These are phyloP conservation scores for Zaprionus gabonicus DNA, from an alignment of 1,140 invertebrate genomes.

Conservation along the genomic window DNA sequence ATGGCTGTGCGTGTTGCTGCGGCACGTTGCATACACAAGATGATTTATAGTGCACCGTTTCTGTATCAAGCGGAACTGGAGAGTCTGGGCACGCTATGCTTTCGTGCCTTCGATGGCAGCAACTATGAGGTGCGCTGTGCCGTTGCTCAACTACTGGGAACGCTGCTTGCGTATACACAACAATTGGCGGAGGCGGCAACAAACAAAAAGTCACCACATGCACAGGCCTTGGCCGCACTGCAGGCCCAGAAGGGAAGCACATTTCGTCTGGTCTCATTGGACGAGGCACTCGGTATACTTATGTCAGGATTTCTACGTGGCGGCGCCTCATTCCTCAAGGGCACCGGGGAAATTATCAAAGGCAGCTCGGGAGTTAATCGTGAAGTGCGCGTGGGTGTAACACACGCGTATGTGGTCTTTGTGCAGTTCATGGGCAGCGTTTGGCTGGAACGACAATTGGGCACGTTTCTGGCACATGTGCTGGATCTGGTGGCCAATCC, in stretches of 20 bases:
- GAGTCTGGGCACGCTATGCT: conserved; percentile 94
- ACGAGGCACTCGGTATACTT: conserved; percentile 95
- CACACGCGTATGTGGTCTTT: conserved; percentile 97
- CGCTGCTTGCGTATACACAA: conserved; percentile 92
- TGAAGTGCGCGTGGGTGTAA: conserved; percentile 98
- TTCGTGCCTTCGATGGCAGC: conserved; percentile 96
- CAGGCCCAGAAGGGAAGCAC: conserved; percentile 64
- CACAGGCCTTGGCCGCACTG: conserved; percentile 49
- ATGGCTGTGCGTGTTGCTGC: conserved; percentile 96
- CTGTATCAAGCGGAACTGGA: conserved; percentile 96
- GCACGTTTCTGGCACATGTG: conserved; percentile 93
- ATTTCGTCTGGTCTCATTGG: conserved; percentile 89
- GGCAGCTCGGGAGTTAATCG: conserved; percentile 95
- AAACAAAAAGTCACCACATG: conserved; percentile 59
- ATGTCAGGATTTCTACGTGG: conserved; percentile 98
- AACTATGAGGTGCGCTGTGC: conserved; percentile 97
- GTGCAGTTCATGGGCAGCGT: conserved; percentile 95
- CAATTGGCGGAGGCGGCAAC: conserved; percentile 64
- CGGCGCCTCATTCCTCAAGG: conserved; percentile 97
- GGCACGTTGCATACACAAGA: conserved; percentile 94
- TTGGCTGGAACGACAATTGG: conserved; percentile 97
- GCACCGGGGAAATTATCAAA: conserved; percentile 97
- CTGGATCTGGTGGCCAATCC: conserved; percentile 96
- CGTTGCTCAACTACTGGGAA: conserved; percentile 95
- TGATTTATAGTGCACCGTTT: conserved; percentile 95